phyloP scores from a whole-genome alignment of 2,888 invertebrate genomes.

The Spodoptera picta region DNA sequence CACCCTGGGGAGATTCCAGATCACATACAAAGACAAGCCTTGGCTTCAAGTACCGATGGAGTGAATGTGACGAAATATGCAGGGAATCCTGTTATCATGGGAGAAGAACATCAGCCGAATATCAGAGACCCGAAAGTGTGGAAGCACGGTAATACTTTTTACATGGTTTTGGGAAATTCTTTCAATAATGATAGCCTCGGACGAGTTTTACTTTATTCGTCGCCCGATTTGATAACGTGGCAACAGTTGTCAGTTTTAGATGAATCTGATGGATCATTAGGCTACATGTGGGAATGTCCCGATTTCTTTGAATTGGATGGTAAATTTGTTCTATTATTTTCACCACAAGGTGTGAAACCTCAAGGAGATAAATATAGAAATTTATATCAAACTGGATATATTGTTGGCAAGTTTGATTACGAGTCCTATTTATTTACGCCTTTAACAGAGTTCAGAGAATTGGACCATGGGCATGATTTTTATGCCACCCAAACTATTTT shows the following conservation, averaged over 20 bases:
- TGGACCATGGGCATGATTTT: constrained; percentile 81
- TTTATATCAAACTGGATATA: constrained; percentile 79
- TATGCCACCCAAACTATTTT: constrained; percentile 81
- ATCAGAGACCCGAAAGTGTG: constrained; percentile 86
- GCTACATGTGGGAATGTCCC: constrained; percentile 87
- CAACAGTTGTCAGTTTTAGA: constrained; percentile 65
- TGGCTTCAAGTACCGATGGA: constrained; percentile 77
- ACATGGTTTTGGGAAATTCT: constrained; percentile 83
- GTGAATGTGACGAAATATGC: constrained; percentile 69
- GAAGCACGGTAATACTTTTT: constrained; percentile 73
- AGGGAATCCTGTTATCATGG: constrained; percentile 74
- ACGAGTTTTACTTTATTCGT: constrained; percentile 73
- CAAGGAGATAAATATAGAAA: constrained; percentile 76
- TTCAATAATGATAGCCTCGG: constrained; percentile 70
- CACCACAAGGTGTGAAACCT: constrained; percentile 78
- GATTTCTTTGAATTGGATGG: constrained; percentile 81
- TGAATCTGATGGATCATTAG: constrained; percentile 74
- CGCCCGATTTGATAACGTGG: constrained; percentile 75
- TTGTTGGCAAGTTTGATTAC: constrained; percentile 80
- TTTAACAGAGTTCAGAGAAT: constrained; percentile 68
- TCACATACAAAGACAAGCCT: constrained; percentile 72
- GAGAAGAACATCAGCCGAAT: constrained; percentile 72
- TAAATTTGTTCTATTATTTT: constrained; percentile 76
- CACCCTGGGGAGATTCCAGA: constrained; percentile 65
- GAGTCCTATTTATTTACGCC: constrained; percentile 65